Base-by-base conservation (phyloP, 2,113 vertebrate genomes). In the Podilymbus podiceps region DNA sequence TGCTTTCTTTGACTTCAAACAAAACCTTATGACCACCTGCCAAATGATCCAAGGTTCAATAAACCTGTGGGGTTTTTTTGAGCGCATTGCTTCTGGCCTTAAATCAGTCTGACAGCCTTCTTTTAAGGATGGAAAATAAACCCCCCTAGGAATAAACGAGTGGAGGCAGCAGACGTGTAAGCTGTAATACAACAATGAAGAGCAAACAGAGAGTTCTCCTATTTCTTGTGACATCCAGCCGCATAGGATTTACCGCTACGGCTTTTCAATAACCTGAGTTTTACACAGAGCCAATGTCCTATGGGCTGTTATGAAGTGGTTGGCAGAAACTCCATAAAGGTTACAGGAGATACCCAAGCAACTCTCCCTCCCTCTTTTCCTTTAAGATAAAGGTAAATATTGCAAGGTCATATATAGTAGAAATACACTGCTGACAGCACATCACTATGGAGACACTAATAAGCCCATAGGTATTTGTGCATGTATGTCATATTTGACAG, bases 51-150 rank as follows among this genome's bases (percentile, higher is more conserved):
- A 76, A 90, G 53, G 60, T 89, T 94, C 92, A 89, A 60, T 63
- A 97, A 91, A 88, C 59, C 62, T 23, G 24, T 53, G 77, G 80
- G 77, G 80, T 11, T 89, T 92, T 95, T 94, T 88, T 93, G 58
- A 92, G 94, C 96, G 91, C 83, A 69, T 94, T 47, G 60, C 87
- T 96, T 91, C 62, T 91, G 80, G 88, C 77, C 74, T 91, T 97
- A 94, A 91, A 96, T 96, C 94, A 90, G 58, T 25, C 64, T 95
- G 89, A 92, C 89, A 97, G 93, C 24, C 63, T 76, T 93, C 85
- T 89, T 95, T 91, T 88, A 95, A 84, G 72, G 77, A 79, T 52
- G 47, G 88, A 93, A 97, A 96, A 96, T 73, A 95, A 97, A 96
- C 47, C 89, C 89, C 47, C 64, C 35, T 35, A 91, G 91, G 83